Conservation (phyloP, 2,113 vertebrate species). For the Neolamprologus brichardi region DNA sequence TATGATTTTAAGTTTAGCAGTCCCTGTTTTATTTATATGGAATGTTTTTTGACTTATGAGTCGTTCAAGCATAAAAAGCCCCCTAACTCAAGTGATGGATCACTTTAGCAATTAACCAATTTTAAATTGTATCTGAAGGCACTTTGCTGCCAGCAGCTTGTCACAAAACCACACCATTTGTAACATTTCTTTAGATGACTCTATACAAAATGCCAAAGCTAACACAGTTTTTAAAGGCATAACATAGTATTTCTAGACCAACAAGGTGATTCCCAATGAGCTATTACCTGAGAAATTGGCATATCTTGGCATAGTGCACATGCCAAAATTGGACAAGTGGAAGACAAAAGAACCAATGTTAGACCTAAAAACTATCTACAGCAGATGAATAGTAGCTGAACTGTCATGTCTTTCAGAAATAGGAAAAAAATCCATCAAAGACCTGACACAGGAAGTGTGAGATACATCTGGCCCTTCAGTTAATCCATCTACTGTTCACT, state of each 20-base stretch:
- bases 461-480: not conserved
- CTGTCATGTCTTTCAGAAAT: not conserved
- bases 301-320: not conserved
- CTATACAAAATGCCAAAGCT: not conserved
- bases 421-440: not conserved
- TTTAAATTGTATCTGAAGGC: not conserved
- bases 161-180: not conserved
- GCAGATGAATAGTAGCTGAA: not conserved
- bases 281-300: not conserved
- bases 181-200: not conserved
- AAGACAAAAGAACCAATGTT: not conserved
- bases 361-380: not conserved
- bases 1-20: not conserved
- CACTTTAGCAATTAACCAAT: not conserved
- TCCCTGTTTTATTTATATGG: fast-evolving
- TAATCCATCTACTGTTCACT: not conserved
- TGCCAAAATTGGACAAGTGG: not conserved
- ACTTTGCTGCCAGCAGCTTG: not conserved
- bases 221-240: not conserved
- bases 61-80: not conserved
- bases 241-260: not conserved
- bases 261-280: fast-evolving
- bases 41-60: not conserved
- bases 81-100: not conserved
- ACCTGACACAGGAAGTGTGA: not conserved